These are phyloP conservation scores for Megaleporinus macrocephalus DNA, from an alignment of 2,113 vertebrate genomes.

Conservation along the genomic window DNA sequence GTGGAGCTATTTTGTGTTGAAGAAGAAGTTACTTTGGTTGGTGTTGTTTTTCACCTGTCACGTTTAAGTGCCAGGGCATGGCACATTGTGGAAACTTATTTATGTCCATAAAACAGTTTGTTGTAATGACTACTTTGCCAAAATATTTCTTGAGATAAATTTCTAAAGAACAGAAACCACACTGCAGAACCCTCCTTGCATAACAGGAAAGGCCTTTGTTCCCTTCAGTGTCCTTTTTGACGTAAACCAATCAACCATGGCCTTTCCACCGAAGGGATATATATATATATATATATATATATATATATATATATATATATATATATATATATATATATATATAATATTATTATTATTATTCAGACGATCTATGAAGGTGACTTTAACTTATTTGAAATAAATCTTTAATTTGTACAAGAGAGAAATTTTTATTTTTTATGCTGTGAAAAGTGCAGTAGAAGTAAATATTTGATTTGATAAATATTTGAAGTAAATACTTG, in stretches of 20 bases:
- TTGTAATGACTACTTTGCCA: conserved; percentile 50
- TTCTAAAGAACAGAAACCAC: conserved; percentile 40
- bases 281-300: conserved; percentile 25
- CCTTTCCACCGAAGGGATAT: conserved; percentile 68
- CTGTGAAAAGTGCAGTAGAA: conserved; percentile 66
- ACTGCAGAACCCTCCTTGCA: conserved; percentile 57
- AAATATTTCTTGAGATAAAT: conserved; percentile 42
- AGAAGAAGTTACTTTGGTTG: neutral
- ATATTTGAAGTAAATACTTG: conserved; percentile 45
- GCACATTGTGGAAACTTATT: conserved; percentile 14
- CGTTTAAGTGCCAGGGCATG: conserved; percentile 7
- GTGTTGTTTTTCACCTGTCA: conserved; percentile 11
- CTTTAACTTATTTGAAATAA: conserved; percentile 83
- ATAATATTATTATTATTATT: conserved; percentile 71
- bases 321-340: conserved; percentile 22
- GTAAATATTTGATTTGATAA: conserved; percentile 61
- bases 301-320: conserved; percentile 67
- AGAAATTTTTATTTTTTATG: conserved; percentile 74
- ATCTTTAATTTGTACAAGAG: conserved; percentile 80
- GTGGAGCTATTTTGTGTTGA: neutral
- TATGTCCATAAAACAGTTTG: conserved; percentile 10
- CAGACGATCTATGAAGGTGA: conserved; percentile 76
- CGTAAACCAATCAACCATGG: conserved; percentile 68
- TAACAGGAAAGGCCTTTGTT: conserved; percentile 52
- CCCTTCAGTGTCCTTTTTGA: conserved; percentile 63